Evolutionary conservation across 2,888 invertebrate species (phyloP), one percentile per base, ranked within the genome.

Genomic region (Trypoxylon attenuatum): DNA sequence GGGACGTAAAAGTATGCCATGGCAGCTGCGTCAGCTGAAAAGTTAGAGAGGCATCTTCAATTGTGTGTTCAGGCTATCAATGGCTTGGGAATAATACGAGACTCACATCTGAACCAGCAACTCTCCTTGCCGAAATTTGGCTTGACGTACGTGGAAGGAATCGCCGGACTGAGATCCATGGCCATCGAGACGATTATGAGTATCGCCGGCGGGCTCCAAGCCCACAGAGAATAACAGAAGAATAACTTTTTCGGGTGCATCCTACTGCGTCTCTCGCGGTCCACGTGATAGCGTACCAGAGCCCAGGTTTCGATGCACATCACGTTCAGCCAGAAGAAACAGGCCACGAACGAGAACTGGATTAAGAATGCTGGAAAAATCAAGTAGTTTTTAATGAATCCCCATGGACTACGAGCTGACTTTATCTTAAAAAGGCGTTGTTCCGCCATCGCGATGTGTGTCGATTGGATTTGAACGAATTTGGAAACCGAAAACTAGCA

Each of bases 291-390:
- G 5, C 70, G 71, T 49, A 91, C 89, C 72, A 90, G 89, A 69
- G 89, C 84, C 87, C 90, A 91, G 55, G 89, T 92, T 84, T 92
- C 92, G 80, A 91, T 90, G 82, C 91, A 91, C 90, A 92, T 90
- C 43, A 91, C 90, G 83, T 91, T 92, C 63, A 92, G 86, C 92
- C 92, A 92, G 87, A 91, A 91, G 87, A 92, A 92, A 79, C 91
- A 90, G 33, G 91, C 90, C 47, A 92, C 88, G 85, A 92, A 92
- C 1, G 91, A 90, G 80, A 91, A 91, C 82, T 92, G 91, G 77
- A 91, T 91, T 72, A 91, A 84, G 84, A 91, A 91, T 6, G 91
- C 92, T 92, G 89, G 73, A 89, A 90, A 63, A 72, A 42, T 6
- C 43, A 33, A 49, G 46, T 25, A 39, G 33, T 29, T 52, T 52